Conservation (phyloP, 2,113 vertebrate species). For the Nycticryphes semicollaris region DNA sequence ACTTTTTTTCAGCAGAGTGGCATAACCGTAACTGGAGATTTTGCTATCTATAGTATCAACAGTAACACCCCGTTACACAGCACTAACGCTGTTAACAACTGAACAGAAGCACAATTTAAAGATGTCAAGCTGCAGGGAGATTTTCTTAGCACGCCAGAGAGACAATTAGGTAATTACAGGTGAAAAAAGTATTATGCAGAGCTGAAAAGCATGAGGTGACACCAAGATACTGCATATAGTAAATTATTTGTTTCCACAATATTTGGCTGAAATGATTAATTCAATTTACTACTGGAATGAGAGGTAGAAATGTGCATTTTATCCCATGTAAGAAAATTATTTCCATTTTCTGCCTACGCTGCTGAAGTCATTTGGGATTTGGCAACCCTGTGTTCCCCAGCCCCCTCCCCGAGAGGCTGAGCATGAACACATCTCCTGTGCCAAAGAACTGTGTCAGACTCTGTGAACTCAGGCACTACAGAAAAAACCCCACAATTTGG, state of each 20-base stretch:
- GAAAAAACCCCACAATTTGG: not conserved
- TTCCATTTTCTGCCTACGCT: not conserved
- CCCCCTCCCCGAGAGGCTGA: too few species aligned
- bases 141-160: not conserved
- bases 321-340: not conserved
- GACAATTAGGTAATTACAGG: not conserved
- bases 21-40: not conserved
- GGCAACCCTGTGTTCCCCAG: not conserved
- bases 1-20: not conserved
- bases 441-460: not conserved
- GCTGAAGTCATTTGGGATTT: not conserved
- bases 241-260: not conserved
- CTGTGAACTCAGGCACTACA: not conserved
- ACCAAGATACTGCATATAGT: not conserved
- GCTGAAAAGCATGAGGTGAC: not conserved
- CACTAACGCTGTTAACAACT: not conserved
- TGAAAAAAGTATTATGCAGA: not conserved
- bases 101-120: not conserved
- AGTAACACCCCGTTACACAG: not conserved
- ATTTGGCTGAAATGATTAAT: not conserved
- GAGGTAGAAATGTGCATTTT: not conserved
- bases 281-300: not conserved
- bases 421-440: not conserved
- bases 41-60: not conserved
- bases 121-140: not conserved